Percentiles rank a stretch among this genome's conserved stretches.
Conservation (phyloP, 2,797 vertebrate genomes). For the Epinephelus coioides region DNA sequence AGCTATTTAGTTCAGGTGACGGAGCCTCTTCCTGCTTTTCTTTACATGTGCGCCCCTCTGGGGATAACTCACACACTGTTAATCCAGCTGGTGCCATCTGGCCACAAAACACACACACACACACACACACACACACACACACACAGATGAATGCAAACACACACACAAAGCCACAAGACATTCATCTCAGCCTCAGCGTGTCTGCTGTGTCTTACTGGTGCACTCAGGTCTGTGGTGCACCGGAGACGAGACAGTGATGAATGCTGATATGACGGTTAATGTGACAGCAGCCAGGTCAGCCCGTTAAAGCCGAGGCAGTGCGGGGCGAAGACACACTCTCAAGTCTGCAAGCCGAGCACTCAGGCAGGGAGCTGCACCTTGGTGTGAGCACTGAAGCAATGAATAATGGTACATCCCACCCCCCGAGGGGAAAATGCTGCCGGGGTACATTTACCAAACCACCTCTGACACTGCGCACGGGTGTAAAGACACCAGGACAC, state of each 20-base stretch:
- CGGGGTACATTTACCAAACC: slow-evolving; percentile 46
- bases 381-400: slow-evolving; percentile 21
- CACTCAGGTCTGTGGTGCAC: slow-evolving; percentile 23
- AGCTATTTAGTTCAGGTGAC: slow-evolving; percentile 63
- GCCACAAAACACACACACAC: slow-evolving; percentile 30
- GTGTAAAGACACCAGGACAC: slow-evolving; percentile 21
- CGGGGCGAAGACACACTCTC: slow-evolving; percentile 20
- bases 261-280: slow-evolving; percentile 63
- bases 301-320: slow-evolving; percentile 32
- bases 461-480: slow-evolving; percentile 32
- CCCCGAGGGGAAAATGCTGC: slow-evolving; percentile 37
- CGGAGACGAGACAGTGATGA: slow-evolving; percentile 50
- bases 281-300: slow-evolving; percentile 57
- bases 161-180: slow-evolving; percentile 32
- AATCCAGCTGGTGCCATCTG: slow-evolving; percentile 80
- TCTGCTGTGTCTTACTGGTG: slow-evolving; percentile 29
- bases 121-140: slow-evolving; percentile 5
- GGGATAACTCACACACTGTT: slow-evolving; percentile 66
- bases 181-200: slow-evolving; percentile 13
- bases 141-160: background rate
- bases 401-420: slow-evolving; percentile 41
- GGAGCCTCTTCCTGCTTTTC: slow-evolving; percentile 63
- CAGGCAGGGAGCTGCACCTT: slow-evolving; percentile 35
- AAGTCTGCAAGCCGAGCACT: slow-evolving; percentile 42
- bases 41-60: slow-evolving; percentile 46